Conservation (phyloP, 2,888 invertebrate species). For the Cheilosia grossa region DNA sequence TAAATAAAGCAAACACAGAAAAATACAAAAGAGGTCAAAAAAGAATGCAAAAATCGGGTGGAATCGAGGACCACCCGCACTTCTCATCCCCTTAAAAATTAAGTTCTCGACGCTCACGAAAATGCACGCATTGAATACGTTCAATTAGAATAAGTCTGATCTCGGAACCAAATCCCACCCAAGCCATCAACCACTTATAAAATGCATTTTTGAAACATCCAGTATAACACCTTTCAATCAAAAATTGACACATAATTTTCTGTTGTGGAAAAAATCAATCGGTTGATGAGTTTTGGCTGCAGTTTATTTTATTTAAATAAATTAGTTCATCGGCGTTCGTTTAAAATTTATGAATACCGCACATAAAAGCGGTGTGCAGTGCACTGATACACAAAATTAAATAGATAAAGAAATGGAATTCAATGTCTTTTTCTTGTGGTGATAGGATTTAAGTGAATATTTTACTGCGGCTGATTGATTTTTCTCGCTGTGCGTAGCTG, state of each 20-base stretch:
- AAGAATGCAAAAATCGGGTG: too few relatives aligned
- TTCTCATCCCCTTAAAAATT: too few relatives aligned
- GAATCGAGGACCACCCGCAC: too few relatives aligned
- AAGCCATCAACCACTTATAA: not conserved
- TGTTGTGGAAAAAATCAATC: conserved; percentile 73
- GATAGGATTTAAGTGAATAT: conserved; percentile 1
- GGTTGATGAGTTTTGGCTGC: conserved; percentile 53
- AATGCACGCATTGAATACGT: too few relatives aligned
- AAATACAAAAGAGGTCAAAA: too few relatives aligned
- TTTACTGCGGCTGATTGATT: conserved; percentile 58
- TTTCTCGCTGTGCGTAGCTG: conserved; percentile 38
- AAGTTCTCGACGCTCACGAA: too few relatives aligned
- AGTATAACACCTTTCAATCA: conserved; percentile 42
- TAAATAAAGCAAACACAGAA: too few relatives aligned
- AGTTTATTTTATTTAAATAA: conserved; percentile 40
- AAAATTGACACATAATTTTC: conserved; percentile 48
- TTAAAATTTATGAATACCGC: not conserved
- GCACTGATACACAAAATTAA: not conserved
- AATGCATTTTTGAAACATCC: conserved; percentile 44
- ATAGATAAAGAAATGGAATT: conserved; percentile 21
- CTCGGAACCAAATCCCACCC: not conserved
- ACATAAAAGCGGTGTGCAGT: not conserved
- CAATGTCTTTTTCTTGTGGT: not conserved
- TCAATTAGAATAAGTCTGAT: not conserved
- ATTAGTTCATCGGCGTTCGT: conserved; percentile 4